Evolutionary conservation across 2,113 vertebrate species (phyloP).

Genomic region (Pleuronectes platessa): DNA sequence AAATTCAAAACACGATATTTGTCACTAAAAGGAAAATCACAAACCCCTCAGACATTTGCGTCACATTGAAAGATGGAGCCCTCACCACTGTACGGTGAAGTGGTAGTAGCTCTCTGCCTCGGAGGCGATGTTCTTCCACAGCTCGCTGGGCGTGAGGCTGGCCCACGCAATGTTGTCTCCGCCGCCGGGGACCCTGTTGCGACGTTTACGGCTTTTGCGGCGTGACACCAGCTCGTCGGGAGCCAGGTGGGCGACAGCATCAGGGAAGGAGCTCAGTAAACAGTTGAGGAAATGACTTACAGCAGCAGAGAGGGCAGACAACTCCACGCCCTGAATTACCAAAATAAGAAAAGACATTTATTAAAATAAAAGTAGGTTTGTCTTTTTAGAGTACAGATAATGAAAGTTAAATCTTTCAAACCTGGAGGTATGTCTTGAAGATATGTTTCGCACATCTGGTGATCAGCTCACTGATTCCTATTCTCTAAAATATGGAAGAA

Average conservation of each 20-base stretch:
- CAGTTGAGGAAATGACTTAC: conserved; percentile 99
- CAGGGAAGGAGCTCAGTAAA: conserved; percentile 96
- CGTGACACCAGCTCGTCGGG: conserved; percentile 95
- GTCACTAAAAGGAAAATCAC: not conserved
- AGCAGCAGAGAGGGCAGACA: conserved; percentile 94
- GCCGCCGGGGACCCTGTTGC: conserved; percentile 89
- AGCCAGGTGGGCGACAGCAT: conserved; percentile 93
- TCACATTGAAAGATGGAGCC: not conserved
- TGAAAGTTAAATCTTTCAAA: conserved; percentile 56
- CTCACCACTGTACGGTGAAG: conserved; percentile 91
- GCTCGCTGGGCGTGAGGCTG: conserved; percentile 91
- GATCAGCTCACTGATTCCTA: conserved; percentile 94
- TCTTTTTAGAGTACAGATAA: not conserved
- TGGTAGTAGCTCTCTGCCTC: conserved; percentile 94
- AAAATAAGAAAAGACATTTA: not conserved
- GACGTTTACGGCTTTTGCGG: conserved; percentile 93
- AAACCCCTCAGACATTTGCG: not conserved
- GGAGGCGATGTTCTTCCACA: conserved; percentile 94
- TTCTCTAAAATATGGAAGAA: conserved; percentile 84
- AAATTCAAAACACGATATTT: conserved; percentile 8
- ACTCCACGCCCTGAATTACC: conserved; percentile 88
- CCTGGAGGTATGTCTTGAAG: conserved; percentile 99
- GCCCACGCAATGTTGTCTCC: conserved; percentile 96
- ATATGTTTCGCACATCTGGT: conserved; percentile 97
- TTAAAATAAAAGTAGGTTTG: not conserved